Evolutionary conservation across 2,888 invertebrate species (phyloP).

Genomic region (Tribolium freemani): DNA sequence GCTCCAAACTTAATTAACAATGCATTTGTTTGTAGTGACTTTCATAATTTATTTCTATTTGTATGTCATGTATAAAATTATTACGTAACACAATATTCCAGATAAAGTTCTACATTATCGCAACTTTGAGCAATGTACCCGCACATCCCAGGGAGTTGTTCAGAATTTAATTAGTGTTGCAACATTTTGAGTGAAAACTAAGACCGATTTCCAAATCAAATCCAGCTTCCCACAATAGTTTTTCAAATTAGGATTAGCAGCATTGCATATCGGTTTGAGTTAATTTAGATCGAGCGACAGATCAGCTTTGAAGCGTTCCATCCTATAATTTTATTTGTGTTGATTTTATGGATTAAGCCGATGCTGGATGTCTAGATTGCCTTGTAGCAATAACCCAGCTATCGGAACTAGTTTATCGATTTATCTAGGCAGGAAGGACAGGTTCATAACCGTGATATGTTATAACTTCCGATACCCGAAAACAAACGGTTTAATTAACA

Average conservation of each 20-base stretch:
- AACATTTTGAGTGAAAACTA: not conserved
- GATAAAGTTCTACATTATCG: not conserved
- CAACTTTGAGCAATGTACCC: not conserved
- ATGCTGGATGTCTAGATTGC: constrained; percentile 25
- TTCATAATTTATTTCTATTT: not conserved
- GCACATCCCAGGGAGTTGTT: not conserved
- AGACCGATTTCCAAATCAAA: not conserved
- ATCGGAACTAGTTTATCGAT: constrained; percentile 34
- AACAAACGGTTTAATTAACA: constrained; percentile 16
- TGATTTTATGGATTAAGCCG: constrained; percentile 17
- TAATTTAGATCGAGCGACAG: not conserved
- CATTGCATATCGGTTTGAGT: not conserved
- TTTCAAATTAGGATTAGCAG: not conserved
- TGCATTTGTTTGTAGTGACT: not conserved
- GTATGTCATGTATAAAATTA: not conserved
- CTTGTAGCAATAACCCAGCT: constrained; percentile 15
- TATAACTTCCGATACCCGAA: constrained; percentile 5
- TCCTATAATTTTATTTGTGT: constrained; percentile 23
- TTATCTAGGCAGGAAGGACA: constrained; percentile 30
- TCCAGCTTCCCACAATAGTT: not conserved
- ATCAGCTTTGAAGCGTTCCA: not conserved
- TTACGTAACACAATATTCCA: not conserved
- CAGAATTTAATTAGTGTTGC: not conserved
- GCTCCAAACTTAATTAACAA: not conserved
- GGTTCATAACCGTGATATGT: constrained; percentile 28